Evolutionary conservation across 2,797 vertebrate genomes (phyloP).

Genomic region (Gymnothorax javanicus): DNA sequence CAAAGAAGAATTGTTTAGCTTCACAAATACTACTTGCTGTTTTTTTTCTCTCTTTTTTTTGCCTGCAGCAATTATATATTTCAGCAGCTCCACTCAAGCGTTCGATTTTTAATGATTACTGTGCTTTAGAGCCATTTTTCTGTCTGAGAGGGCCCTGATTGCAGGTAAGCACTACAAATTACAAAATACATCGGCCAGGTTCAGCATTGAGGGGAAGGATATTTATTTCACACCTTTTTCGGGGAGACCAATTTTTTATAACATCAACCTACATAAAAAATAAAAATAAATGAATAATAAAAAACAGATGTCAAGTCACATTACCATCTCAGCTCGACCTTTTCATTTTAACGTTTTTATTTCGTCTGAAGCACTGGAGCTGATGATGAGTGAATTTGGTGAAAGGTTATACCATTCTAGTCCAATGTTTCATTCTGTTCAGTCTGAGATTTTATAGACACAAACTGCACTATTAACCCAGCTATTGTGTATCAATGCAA

Average conservation of each 20-base stretch:
- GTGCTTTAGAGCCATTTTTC: neutral
- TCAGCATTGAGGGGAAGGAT: neutral
- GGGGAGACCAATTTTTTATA: neutral
- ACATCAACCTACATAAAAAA: neutral
- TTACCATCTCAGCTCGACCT: neutral
- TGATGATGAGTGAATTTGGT: neutral
- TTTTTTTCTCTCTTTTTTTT: neutral
- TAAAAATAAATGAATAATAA: neutral
- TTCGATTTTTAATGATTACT: neutral
- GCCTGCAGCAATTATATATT: neutral
- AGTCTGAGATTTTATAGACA: neutral
- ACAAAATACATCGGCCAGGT: neutral
- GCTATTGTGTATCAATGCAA: neutral
- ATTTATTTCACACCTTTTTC: neutral
- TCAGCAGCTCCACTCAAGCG: neutral
- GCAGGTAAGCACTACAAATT: neutral
- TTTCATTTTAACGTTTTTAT: neutral
- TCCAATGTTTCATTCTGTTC: neutral
- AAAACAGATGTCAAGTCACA: neutral
- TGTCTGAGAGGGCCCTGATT: constrained; percentile 1
- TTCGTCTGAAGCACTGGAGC: neutral
- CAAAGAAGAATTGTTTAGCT: constrained; percentile 1
- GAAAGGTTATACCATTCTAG: neutral
- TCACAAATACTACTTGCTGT: neutral
- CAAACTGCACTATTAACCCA: neutral